phyloP scores from a whole-genome alignment of 92 coral and sea anemone species.

The Siderastrea siderea region DNA sequence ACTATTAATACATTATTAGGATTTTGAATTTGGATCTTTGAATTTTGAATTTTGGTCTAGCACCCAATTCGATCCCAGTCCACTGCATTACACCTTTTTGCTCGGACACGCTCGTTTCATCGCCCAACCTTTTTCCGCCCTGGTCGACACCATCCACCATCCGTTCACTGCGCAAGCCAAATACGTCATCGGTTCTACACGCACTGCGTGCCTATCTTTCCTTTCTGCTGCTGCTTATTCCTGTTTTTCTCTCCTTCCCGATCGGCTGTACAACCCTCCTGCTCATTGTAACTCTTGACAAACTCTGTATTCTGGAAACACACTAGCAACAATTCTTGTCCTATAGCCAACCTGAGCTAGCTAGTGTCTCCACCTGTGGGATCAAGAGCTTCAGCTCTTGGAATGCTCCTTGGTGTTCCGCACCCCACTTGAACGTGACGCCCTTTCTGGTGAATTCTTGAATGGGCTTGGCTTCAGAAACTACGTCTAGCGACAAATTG shows the following conservation, averaged over 20 bases:
- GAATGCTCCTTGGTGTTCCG: conserved; percentile 37
- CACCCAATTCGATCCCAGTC: too few relatives aligned
- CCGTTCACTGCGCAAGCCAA: too few relatives aligned
- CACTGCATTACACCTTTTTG: too few relatives aligned
- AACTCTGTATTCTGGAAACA: conserved; percentile 15
- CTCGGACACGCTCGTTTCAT: too few relatives aligned
- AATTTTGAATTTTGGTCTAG: too few relatives aligned
- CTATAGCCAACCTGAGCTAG: conserved; percentile 2
- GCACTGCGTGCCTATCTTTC: too few relatives aligned
- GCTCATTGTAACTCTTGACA: conserved; percentile 7
- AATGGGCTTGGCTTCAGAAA: neutral
- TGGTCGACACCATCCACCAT: too few relatives aligned
- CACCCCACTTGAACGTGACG: conserved; percentile 29
- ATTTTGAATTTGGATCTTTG: too few relatives aligned
- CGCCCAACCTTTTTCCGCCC: too few relatives aligned
- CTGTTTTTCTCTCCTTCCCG: neutral
- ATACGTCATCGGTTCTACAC: too few relatives aligned
- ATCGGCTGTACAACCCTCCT: neutral
- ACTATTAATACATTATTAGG: too few relatives aligned
- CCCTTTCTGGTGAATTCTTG: conserved; percentile 35
- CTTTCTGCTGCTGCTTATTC: too few relatives aligned
- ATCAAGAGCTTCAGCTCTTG: conserved; percentile 14
- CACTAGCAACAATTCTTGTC: conserved; percentile 1
- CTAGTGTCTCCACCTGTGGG: conserved; percentile 13
- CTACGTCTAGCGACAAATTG: neutral